These are phyloP conservation scores for Eira barbara DNA, from an alignment of 2,113 vertebrate genomes.

Conservation along the genomic window DNA sequence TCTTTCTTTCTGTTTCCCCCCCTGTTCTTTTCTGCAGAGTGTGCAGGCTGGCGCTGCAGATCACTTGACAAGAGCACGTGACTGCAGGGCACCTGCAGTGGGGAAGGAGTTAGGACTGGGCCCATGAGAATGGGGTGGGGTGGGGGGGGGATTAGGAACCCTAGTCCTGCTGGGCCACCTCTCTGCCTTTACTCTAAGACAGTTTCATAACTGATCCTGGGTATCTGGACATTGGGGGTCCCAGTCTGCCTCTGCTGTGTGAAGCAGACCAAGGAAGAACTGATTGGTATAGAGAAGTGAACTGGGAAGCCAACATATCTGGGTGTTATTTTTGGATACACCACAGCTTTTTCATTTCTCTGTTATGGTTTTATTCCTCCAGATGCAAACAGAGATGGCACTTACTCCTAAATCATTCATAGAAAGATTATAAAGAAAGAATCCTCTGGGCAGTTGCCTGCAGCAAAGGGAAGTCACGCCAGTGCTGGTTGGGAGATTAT, in stretches of 20 bases:
- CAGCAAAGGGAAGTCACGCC: background rate
- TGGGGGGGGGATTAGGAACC: background rate
- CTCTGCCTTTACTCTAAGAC: background rate
- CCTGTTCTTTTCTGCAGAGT: slow-evolving; percentile 54
- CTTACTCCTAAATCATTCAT: slow-evolving; percentile 37
- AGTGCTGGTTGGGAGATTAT: background rate
- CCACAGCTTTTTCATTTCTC: slow-evolving; percentile 37
- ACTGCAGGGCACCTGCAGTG: slow-evolving; percentile 74
- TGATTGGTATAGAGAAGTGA: background rate
- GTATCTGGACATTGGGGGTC: background rate
- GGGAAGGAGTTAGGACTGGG: slow-evolving; percentile 46
- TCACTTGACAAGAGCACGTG: slow-evolving; percentile 72
- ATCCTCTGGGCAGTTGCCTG: slow-evolving; percentile 13
- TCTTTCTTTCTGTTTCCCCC: background rate
- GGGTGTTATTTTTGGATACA: slow-evolving; percentile 27
- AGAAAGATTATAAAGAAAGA: slow-evolving; percentile 30
- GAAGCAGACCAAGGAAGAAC: background rate
- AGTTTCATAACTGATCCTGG: background rate
- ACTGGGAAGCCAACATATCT: background rate
- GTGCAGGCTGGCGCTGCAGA: slow-evolving; percentile 67
- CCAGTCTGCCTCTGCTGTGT: background rate
- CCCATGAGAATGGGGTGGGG: background rate
- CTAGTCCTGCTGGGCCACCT: background rate
- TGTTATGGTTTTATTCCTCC: slow-evolving; percentile 48
- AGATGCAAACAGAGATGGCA: slow-evolving; percentile 28